These are phyloP conservation scores for Sturnus vulgaris DNA, from an alignment of 2,113 vertebrate species.

Conservation along the genomic window DNA sequence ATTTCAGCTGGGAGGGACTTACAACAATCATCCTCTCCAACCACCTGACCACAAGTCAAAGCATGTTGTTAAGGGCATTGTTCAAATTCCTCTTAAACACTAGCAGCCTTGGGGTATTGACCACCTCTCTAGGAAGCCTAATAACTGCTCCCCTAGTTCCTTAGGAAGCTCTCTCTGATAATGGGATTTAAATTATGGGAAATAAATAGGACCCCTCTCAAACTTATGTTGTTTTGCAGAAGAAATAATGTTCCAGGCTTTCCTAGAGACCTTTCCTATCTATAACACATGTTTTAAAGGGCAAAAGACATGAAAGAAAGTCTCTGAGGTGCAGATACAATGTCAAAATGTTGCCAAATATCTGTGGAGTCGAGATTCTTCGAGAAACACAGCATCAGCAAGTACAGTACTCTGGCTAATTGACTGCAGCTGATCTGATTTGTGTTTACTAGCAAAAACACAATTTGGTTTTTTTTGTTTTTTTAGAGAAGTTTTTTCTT, in stretches of 20 bases:
- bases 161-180: background rate
- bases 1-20: background rate
- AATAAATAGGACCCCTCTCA: background rate
- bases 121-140: background rate
- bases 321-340: background rate
- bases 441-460: background rate
- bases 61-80: background rate
- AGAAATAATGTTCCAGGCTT: background rate
- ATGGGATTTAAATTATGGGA: background rate
- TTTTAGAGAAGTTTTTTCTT: background rate
- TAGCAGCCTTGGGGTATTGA: background rate
- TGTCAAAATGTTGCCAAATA: background rate
- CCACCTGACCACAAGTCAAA: background rate
- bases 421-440: background rate
- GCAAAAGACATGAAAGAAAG: background rate
- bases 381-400: background rate
- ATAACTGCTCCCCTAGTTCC: background rate
- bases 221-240: background rate
- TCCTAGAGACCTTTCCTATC: background rate
- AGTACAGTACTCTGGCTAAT: background rate
- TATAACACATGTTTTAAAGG: background rate
- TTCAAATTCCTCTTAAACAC: background rate
- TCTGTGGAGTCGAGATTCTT: background rate
- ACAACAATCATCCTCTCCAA: background rate
- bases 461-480: accelerated